Evolutionary conservation across 2,797 vertebrate species (phyloP).

Genomic region (Gambusia yucatana): DNA sequence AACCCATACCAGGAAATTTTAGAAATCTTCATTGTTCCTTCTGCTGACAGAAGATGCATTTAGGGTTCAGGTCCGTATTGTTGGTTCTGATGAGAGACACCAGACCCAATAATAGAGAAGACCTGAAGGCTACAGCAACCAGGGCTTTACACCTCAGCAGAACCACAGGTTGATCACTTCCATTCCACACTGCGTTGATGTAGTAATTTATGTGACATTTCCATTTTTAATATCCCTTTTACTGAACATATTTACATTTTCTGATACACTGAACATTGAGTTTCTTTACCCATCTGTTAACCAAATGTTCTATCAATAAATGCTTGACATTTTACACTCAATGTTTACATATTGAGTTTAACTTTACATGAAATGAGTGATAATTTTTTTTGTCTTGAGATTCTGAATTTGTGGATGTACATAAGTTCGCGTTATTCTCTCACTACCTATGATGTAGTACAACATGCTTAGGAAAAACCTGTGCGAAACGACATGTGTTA

Average conservation of each 20-base stretch:
- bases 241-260: background rate
- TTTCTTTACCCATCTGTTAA: background rate
- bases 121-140: background rate
- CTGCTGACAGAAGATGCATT: no score
- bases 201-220: background rate
- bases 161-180: background rate
- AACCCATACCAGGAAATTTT: background rate
- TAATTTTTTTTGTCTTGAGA: background rate
- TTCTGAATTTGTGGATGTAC: background rate
- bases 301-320: background rate
- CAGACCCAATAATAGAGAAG: background rate
- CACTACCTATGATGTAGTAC: conserved; percentile 42
- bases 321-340: background rate
- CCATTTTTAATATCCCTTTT: background rate
- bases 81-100: background rate
- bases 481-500: conserved; percentile 29
- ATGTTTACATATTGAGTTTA: background rate
- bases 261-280: background rate
- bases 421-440: conserved; percentile 32
- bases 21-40: no score
- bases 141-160: background rate
- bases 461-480: conserved; percentile 34
- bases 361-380: background rate
- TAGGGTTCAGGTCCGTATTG: no score
- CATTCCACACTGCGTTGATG: background rate